Conservation (phyloP, 2,113 vertebrate species). For the Zosterops japonicus region DNA sequence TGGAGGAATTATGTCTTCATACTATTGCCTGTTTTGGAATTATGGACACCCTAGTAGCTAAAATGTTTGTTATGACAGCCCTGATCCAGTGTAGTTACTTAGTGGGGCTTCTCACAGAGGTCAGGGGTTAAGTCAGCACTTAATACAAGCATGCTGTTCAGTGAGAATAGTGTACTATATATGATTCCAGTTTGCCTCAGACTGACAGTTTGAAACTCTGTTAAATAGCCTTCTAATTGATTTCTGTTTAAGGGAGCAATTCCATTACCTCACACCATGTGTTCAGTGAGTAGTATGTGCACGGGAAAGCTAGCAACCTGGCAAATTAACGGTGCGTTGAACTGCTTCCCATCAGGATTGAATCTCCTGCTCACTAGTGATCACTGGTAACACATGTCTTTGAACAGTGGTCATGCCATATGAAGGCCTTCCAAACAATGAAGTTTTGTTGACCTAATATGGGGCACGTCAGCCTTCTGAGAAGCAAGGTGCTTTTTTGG, state of each 20-base stretch:
- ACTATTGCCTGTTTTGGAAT: conserved; percentile 71
- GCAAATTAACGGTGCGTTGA: neutral
- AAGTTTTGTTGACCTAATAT: neutral
- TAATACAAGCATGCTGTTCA: neutral
- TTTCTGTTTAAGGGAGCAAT: neutral
- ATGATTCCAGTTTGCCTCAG: neutral
- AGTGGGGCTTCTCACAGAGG: neutral
- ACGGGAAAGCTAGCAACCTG: neutral
- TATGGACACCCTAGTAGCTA: neutral
- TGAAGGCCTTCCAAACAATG: neutral
- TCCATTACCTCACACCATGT: neutral
- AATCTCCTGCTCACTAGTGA: neutral
- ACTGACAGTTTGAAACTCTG: neutral
- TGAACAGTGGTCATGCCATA: neutral
- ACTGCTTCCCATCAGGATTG: neutral
- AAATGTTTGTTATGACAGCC: neutral
- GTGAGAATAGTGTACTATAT: neutral
- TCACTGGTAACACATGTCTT: neutral
- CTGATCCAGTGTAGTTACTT: neutral
- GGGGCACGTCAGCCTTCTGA: rapidly evolving
- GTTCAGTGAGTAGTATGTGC: neutral
- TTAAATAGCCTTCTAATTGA: neutral
- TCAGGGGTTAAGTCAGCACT: neutral
- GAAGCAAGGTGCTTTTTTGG: neutral
- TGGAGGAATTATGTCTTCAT: conserved; percentile 86